These are phyloP conservation scores for Tympanuchus pallidicinctus DNA, from an alignment of 2,113 vertebrate genomes.

Conservation along the genomic window DNA sequence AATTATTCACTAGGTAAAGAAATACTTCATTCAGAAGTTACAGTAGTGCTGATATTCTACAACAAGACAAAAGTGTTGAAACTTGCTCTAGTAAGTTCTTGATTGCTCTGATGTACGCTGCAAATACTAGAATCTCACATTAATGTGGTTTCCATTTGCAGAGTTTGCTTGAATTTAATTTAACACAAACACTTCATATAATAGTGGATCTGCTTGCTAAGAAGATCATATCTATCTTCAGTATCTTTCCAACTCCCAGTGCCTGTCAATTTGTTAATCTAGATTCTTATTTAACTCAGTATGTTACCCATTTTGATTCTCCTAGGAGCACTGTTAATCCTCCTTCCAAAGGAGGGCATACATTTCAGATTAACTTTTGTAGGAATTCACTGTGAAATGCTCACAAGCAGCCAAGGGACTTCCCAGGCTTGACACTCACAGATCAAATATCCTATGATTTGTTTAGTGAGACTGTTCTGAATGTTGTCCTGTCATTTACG, in stretches of 20 bases:
- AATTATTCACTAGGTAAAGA: not conserved
- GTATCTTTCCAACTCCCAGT: not conserved
- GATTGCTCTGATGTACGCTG: not conserved
- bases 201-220: not conserved
- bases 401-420: slow-evolving; percentile 40
- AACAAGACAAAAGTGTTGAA: not conserved
- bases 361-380: slow-evolving; percentile 18
- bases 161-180: not conserved
- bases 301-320: slow-evolving; percentile 14
- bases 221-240: slow-evolving; percentile 23
- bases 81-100: not conserved
- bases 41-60: not conserved
- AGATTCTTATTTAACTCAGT: slow-evolving; percentile 17
- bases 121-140: not conserved
- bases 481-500: slow-evolving; percentile 60
- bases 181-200: not conserved
- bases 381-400: slow-evolving; percentile 46
- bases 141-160: not conserved
- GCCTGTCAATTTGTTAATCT: not conserved
- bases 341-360: slow-evolving; percentile 4
- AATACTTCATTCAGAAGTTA: not conserved
- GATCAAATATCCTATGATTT: slow-evolving; percentile 58
- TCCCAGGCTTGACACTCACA: slow-evolving; percentile 47
- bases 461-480: slow-evolving; percentile 56
- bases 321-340: slow-evolving; percentile 39